Evolutionary conservation across 2,888 invertebrate genomes (phyloP), one percentile per base, ranked within the genome.

Genomic region (Euplexia lucipara): DNA sequence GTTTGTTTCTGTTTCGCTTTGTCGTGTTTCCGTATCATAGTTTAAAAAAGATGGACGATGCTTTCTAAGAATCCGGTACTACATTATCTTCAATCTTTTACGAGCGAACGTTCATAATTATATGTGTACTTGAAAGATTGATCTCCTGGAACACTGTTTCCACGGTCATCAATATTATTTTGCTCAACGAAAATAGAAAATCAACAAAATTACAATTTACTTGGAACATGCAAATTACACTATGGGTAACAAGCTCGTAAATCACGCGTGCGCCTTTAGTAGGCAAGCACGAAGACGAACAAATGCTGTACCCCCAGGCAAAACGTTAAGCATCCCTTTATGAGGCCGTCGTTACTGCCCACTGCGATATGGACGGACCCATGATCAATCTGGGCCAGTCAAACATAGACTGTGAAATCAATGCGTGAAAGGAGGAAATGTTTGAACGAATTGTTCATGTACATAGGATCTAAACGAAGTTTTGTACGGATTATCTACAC

Each of bases 151-250:
- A 75, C 42, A 60, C 54, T 37, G 62, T 66, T 70, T 69, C 59
- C 59, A 68, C 51, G 56, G 51, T 74, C 81, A 80, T 80, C 74
- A 26, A 26, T 26, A 74, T n/a, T n/a, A 83, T 80, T 74, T 71
- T 53, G 57, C 58, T 74, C 70, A 77, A 67, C 72, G 75, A 82
- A 82, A 81, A 80, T 78, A 81, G 81, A 82, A 85, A 84, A 82
- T 81, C 71, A 79, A 80, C 70, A 70, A 73, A 58, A 82, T 83
- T 76, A 86, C 81, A 85, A 82, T 84, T 85, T 86, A 85, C 86
- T 81, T 72, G 79, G 85, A 72, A 80, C 78, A 77, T 71, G 85
- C 76, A 87, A 87, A 87, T 87, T 86, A 81, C 81, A 81, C 84
- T 70, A 78, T 70, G 70, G 63, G 66, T 78, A 81, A 77, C 72